Conservation (phyloP, 2,797 vertebrate genomes). For the Odontamblyopus rebecca region DNA sequence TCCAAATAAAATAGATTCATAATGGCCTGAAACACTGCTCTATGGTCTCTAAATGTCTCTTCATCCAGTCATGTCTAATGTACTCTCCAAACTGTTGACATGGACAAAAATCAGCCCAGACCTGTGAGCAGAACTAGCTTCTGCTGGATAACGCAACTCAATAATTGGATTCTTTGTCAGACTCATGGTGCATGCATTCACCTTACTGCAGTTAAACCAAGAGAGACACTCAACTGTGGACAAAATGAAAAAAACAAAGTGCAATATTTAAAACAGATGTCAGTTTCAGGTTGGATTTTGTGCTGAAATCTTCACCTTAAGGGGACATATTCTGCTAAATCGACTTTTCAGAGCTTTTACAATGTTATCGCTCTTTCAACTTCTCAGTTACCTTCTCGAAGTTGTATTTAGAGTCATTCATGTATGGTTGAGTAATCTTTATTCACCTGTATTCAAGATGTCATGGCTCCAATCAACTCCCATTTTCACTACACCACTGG, state of each 20-base stretch:
- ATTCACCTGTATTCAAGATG: too few species aligned
- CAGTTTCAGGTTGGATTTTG: neutral
- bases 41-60: too few species aligned
- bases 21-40: too few species aligned
- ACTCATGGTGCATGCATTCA: neutral
- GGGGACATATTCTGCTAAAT: too few species aligned
- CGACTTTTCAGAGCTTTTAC: too few species aligned
- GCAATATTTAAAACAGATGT: neutral
- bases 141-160: neutral
- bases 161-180: constrained; percentile 6
- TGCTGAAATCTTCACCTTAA: neutral
- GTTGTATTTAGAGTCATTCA: too few species aligned
- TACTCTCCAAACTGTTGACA: neutral
- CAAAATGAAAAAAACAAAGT: neutral
- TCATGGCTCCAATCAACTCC: too few species aligned
- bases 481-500: too few species aligned
- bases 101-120: neutral
- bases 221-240: neutral
- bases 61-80: neutral
- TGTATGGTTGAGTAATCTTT: too few species aligned
- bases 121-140: neutral
- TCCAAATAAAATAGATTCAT: too few species aligned
- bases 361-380: too few species aligned
- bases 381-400: too few species aligned
- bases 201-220: neutral